Conservation (phyloP, 2,888 invertebrate species). For the Portevinia maculata region DNA sequence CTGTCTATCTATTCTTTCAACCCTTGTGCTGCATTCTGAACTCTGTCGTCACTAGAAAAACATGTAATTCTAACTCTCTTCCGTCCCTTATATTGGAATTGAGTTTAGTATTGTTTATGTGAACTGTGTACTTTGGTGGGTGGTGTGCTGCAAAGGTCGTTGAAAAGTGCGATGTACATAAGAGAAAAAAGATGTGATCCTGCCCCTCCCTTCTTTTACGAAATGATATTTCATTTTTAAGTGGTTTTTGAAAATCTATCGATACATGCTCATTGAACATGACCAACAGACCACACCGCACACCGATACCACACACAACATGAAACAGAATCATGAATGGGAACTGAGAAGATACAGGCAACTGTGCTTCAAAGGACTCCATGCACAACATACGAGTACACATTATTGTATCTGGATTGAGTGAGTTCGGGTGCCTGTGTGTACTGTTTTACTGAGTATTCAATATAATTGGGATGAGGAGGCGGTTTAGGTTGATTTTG, state of each 20-base stretch:
- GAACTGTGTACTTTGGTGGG: not conserved
- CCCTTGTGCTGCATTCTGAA: conserved; percentile 33
- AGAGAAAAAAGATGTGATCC: conserved; percentile 12
- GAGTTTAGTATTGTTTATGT: conserved; percentile 10
- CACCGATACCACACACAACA: conserved; percentile 43
- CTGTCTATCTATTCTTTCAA: conserved; percentile 33
- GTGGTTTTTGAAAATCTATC: conserved; percentile 73
- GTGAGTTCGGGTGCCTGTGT: conserved; percentile 21
- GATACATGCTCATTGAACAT: conserved; percentile 72
- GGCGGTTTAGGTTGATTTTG: conserved; percentile 9
- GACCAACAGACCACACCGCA: conserved; percentile 67
- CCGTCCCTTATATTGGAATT: conserved; percentile 4
- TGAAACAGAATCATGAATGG: conserved; percentile 16
- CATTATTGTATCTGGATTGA: conserved; percentile 41
- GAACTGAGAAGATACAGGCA: not conserved
- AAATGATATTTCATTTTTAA: conserved; percentile 72
- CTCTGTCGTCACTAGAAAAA: conserved; percentile 15
- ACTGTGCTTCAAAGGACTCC: not conserved
- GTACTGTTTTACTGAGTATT: conserved; percentile 46
- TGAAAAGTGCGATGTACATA: conserved; percentile 22
- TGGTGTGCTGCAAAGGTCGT: not conserved
- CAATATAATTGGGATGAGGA: not conserved
- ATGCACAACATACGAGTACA: not conserved
- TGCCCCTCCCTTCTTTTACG: conserved; percentile 42
- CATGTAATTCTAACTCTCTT: not conserved